Base-by-base conservation (phyloP, 2,888 invertebrate genomes). In the Periphyllus acericola region DNA sequence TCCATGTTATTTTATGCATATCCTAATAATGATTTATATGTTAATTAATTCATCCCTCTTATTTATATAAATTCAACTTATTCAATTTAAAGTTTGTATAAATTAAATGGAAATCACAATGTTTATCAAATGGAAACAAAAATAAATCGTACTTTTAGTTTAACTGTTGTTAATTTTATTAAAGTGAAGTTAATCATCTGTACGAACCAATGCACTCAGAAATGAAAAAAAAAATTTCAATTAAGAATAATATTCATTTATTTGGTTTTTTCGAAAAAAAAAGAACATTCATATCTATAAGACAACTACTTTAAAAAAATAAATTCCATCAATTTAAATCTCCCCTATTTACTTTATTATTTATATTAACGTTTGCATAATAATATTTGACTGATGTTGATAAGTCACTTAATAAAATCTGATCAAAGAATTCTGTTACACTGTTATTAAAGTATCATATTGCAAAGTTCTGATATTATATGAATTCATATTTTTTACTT, bases 131-230 rank as follows among this genome's bases (percentile, higher is more conserved):
- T 19, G 25, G n/a, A 81, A 71, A 82, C 71, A 46, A 46, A 82
- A 32, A 71, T 34, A 25, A 46, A 46, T 9, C 52, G 29, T 17
- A 25, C 46, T 72, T 80, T 72, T n/a, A 52, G 46, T 52, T 71
- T 21, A 34, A 55, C 29, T 29, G 34, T 55, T 72, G 55, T 74
- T 74, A 55, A 74, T 83, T 83, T 60, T 60, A 3, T 60, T 60
- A 74, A 29, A 34, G 36, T n/a, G n/a, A 83, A 83, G 34, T 60
- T 60, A 74, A 83, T 83, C 83, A 29, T 74, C 29, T 11, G 74
- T 55, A 36, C 36, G 25, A 83, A 83, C 71, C 25, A 68, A 82
- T n/a, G 55, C 74, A 52, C 25, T 83, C 55, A n/a, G 74, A 74
- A 74, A 74, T 32, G 29, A 83, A 40, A 75, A 36, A 83, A 40